Percentiles rank a stretch among this genome's conserved stretches.
These are phyloP conservation scores for Capreolus pygargus DNA, from an alignment of 2,113 vertebrate genomes.

Conservation along the genomic window DNA sequence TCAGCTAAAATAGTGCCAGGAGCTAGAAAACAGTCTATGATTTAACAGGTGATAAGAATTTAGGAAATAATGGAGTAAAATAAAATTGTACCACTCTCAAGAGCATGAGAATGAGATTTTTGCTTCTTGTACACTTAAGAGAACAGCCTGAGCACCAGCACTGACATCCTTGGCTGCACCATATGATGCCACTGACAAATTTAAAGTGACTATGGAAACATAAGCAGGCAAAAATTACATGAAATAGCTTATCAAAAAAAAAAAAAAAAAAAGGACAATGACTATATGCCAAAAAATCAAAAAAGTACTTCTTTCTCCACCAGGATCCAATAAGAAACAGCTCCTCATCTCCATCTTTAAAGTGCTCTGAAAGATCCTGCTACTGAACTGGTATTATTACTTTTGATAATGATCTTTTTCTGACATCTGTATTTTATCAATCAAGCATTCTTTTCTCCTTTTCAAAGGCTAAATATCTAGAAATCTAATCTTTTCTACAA, in stretches of 20 bases:
- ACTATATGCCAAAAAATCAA: neutral
- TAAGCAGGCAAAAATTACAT: neutral
- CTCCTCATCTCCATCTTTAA: neutral
- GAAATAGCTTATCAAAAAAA: neutral
- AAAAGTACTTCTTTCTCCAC: neutral
- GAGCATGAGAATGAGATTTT: neutral
- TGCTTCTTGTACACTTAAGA: neutral
- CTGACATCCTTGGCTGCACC: neutral
- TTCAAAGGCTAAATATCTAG: neutral
- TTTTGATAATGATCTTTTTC: neutral
- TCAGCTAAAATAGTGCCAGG: neutral
- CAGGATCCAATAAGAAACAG: neutral
- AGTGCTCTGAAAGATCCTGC: neutral
- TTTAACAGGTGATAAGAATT: neutral
- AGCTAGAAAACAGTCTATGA: neutral
- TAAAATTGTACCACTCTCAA: neutral
- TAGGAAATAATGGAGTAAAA: slow-evolving; percentile 4
- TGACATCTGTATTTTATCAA: neutral
- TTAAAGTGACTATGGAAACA: neutral
- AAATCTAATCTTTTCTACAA: slow-evolving; percentile 6
- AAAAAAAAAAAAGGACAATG: neutral
- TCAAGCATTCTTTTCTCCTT: neutral
- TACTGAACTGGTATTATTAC: neutral
- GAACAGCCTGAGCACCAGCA: neutral
- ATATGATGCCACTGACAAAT: neutral